Conservation (phyloP, 2,113 vertebrate species). For the Acrocephalus arundinaceus region DNA sequence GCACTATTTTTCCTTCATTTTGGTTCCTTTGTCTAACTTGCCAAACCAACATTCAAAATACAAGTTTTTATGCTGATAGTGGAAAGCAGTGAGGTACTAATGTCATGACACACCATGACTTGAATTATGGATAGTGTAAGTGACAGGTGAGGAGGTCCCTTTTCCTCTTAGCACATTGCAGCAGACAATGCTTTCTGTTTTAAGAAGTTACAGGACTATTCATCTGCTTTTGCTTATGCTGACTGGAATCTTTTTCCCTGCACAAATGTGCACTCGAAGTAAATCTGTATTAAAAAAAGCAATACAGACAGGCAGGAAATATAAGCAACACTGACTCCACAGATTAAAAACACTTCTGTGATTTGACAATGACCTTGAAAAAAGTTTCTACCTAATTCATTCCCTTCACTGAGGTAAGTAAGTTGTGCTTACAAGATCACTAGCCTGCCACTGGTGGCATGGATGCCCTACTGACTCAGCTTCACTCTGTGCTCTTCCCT, state of each 20-base stretch:
- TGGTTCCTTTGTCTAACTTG: neutral
- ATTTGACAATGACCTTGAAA: conserved; percentile 13
- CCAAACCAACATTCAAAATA: neutral
- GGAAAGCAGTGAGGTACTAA: neutral
- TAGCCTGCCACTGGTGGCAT: neutral
- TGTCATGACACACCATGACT: neutral
- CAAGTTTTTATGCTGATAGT: neutral
- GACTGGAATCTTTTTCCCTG: neutral
- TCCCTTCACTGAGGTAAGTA: neutral
- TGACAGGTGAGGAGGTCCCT: neutral
- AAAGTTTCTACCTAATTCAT: neutral
- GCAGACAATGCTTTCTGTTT: neutral
- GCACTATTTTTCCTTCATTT: neutral
- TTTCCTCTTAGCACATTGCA: neutral
- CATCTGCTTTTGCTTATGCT: neutral
- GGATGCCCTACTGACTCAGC: neutral
- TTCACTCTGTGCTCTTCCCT: neutral
- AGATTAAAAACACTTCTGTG: neutral
- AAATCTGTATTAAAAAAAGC: neutral
- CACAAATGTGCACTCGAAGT: neutral
- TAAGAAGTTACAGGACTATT: neutral
- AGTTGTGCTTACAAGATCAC: neutral
- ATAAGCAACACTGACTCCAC: neutral
- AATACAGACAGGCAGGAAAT: neutral
- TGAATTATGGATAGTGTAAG: neutral